Percentiles rank a stretch among this genome's conserved stretches.
Evolutionary conservation across 2,888 invertebrate species (phyloP).

Genomic region (Diarsia brunnea): DNA sequence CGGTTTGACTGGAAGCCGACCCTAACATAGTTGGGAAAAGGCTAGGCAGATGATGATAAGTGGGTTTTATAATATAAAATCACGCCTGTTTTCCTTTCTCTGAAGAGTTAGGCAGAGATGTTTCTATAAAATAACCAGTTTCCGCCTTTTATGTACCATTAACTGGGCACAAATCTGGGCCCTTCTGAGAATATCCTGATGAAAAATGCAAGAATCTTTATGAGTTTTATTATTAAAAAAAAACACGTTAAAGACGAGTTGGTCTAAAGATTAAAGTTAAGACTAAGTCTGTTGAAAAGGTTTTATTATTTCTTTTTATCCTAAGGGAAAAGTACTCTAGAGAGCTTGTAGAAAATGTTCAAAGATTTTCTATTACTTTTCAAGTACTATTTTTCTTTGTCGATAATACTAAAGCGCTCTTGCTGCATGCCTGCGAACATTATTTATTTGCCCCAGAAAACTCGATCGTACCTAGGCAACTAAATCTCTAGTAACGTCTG

Average conservation of each 20-base stretch:
- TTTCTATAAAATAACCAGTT: not conserved
- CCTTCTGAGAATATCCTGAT: not conserved
- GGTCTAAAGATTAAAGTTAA: too few species aligned
- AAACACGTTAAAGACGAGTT: not conserved
- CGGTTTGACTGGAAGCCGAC: too few species aligned
- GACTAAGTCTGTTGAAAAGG: not conserved
- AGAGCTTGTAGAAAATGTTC: not conserved
- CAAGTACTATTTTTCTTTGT: not conserved
- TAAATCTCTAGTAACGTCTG: slow-evolving; percentile 34
- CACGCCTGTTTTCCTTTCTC: not conserved
- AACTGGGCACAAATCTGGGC: not conserved
- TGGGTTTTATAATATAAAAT: not conserved
- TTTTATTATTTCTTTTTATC: not conserved
- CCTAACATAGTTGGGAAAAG: too few species aligned
- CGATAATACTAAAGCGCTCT: slow-evolving; percentile 6
- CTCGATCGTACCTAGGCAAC: slow-evolving; percentile 30
- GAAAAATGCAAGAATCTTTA: not conserved
- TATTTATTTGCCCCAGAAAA: slow-evolving; percentile 36
- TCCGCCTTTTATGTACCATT: not conserved
- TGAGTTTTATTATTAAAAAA: not conserved
- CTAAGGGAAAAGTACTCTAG: too few species aligned
- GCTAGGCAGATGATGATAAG: too few species aligned
- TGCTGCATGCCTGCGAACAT: slow-evolving; percentile 3
- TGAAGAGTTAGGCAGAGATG: not conserved
- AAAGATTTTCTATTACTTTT: not conserved